These are phyloP conservation scores for Actinostola sp. DNA, from an alignment of 92 coral and sea anemone genomes.

Conservation along the genomic window DNA sequence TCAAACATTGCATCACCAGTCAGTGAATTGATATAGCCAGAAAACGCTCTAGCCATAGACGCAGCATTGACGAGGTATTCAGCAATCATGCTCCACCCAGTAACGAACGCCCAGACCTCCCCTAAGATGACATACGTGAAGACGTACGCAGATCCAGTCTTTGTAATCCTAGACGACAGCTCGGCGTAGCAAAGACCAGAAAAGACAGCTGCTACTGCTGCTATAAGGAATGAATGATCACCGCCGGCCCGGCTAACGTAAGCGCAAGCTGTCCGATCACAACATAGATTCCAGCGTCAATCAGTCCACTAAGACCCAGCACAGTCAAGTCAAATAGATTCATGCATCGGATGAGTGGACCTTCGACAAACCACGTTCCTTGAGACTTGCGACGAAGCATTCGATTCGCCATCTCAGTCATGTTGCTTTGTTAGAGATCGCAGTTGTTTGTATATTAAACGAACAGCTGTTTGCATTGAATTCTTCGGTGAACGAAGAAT, in stretches of 20 bases:
- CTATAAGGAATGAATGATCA: conserved; percentile 78
- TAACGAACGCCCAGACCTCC: conserved; percentile 88
- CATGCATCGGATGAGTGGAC: conserved; percentile 66
- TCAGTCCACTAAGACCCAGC: conserved; percentile 73
- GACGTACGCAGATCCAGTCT: conserved; percentile 91
- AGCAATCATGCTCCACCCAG: conserved; percentile 90
- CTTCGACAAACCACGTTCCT: conserved; percentile 55
- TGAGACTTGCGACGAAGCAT: conserved; percentile 63
- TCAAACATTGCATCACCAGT: conserved; percentile 61
- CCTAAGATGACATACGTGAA: conserved; percentile 87
- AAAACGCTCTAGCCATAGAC: conserved; percentile 70
- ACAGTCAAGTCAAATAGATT: conserved; percentile 67
- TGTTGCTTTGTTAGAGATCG: not conserved
- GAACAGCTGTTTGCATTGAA: not conserved
- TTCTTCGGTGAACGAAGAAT: no score
- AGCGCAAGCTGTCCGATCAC: conserved; percentile 88
- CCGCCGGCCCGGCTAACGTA: conserved; percentile 87
- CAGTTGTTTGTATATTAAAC: not conserved
- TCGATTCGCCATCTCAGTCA: conserved; percentile 24
- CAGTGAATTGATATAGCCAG: conserved; percentile 78
- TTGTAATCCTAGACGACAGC: conserved; percentile 88
- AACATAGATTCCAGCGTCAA: conserved; percentile 87
- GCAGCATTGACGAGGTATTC: conserved; percentile 83
- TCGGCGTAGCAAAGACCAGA: conserved; percentile 94
- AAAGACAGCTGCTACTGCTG: conserved; percentile 72